Percentiles rank a stretch among this genome's conserved stretches.
These are phyloP conservation scores for Synergus japonicus DNA, from an alignment of 2,888 invertebrate species.

Conservation along the genomic window DNA sequence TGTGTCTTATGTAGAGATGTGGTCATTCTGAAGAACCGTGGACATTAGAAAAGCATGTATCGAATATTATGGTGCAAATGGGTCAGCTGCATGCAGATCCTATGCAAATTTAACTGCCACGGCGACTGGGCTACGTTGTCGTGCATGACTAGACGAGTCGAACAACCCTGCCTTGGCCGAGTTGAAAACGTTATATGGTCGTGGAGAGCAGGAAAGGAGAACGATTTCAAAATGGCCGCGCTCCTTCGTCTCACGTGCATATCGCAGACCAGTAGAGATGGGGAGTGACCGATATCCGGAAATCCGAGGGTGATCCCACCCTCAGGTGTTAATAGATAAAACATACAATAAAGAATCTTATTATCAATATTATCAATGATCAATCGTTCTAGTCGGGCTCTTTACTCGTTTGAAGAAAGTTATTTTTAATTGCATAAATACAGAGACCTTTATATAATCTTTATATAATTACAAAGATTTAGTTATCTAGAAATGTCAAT, in stretches of 20 bases:
- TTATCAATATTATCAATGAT: not conserved
- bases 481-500: not conserved
- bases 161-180: slow-evolving; percentile 63
- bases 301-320: not conserved
- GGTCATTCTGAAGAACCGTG: slow-evolving; percentile 26
- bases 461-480: not conserved
- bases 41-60: slow-evolving; percentile 49
- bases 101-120: slow-evolving; percentile 59
- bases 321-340: not conserved
- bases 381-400: not conserved
- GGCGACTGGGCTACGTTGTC: slow-evolving; percentile 40
- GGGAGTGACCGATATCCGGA: not conserved
- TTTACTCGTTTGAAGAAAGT: not conserved
- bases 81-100: slow-evolving; percentile 58
- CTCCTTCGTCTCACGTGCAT: not conserved
- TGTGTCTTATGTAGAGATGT: not conserved
- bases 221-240: slow-evolving; percentile 23
- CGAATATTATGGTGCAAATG: slow-evolving; percentile 58
- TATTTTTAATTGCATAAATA: not conserved
- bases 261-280: not conserved
- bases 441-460: not conserved
- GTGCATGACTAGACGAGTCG: slow-evolving; percentile 55
- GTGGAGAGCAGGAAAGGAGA: slow-evolving; percentile 31
- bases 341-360: too few relatives aligned
- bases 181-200: slow-evolving; percentile 51